Evolutionary conservation across 1,140 invertebrate genomes (phyloP).

Genomic region (Luehdorfia chinensis): DNA sequence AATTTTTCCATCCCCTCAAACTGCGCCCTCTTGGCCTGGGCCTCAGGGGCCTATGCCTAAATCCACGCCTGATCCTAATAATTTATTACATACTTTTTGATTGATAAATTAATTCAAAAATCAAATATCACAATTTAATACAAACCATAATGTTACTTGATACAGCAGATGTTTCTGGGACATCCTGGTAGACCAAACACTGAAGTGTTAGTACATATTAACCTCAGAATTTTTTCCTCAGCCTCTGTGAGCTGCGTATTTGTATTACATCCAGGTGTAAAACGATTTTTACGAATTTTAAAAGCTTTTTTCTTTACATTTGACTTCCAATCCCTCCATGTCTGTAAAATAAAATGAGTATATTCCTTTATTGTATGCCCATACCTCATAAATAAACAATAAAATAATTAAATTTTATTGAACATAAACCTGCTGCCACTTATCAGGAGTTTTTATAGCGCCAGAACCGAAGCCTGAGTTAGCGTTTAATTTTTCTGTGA

Average conservation of each 20-base stretch:
- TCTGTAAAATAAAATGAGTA: conserved; percentile 24
- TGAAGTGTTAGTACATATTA: conserved; percentile 42
- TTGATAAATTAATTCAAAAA: too few relatives aligned
- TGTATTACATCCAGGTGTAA: conserved; percentile 35
- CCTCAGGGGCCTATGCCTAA: too few relatives aligned
- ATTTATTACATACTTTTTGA: too few relatives aligned
- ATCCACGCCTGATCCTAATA: too few relatives aligned
- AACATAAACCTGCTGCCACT: conserved; percentile 44
- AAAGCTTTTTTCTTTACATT: conserved; percentile 52
- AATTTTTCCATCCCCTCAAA: too few relatives aligned
- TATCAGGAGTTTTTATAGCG: conserved; percentile 49
- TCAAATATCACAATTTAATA: too few relatives aligned
- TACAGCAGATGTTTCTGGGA: conserved; percentile 36
- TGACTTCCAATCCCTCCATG: conserved; percentile 52
- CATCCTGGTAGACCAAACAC: conserved; percentile 39
- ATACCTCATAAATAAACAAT: too few relatives aligned
- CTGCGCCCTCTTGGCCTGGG: too few relatives aligned
- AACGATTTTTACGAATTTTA: conserved; percentile 40
- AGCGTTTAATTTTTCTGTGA: conserved; percentile 45
- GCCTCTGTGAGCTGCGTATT: conserved; percentile 40
- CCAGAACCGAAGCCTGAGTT: conserved; percentile 46
- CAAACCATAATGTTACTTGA: conserved; percentile 34
- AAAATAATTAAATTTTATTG: conserved; percentile 6
- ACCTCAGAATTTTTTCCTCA: conserved; percentile 43
- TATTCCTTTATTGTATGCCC: conserved; percentile 6